phyloP scores from a whole-genome alignment of 2,113 vertebrate species.

The Pungitius pungitius region DNA sequence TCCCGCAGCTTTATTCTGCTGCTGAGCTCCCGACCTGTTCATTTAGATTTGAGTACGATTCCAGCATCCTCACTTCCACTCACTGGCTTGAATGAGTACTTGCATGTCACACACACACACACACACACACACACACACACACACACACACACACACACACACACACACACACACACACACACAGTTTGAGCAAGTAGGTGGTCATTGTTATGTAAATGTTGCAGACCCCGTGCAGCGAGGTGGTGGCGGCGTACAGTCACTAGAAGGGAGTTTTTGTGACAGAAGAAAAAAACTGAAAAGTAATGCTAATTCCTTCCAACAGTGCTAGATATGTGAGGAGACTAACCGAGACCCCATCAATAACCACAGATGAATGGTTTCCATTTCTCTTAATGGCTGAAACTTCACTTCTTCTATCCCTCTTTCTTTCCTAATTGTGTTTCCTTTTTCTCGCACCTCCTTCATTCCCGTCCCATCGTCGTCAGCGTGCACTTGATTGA shows the following conservation, averaged over 20 bases:
- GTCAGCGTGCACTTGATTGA: slow-evolving; percentile 22
- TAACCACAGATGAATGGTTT: slow-evolving; percentile 28
- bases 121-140: background rate
- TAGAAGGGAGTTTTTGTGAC: slow-evolving; percentile 26
- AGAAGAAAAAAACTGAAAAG: slow-evolving; percentile 3
- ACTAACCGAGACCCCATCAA: slow-evolving; percentile 45
- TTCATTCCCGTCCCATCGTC: slow-evolving; percentile 21
- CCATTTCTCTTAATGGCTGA: slow-evolving; percentile 23
- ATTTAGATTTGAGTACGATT: slow-evolving; percentile 30
- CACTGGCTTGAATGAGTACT: slow-evolving; percentile 11
- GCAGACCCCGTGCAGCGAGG: slow-evolving; percentile 63
- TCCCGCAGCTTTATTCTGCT: slow-evolving; percentile 3
- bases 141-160: slow-evolving; percentile 2
- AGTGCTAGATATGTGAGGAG: slow-evolving; percentile 45
- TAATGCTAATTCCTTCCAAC: slow-evolving; percentile 40
- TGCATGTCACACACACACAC: slow-evolving; percentile 1
- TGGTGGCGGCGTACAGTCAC: slow-evolving; percentile 45
- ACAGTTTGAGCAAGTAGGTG: slow-evolving; percentile 49
- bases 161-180: background rate
- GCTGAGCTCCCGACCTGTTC: slow-evolving; percentile 1
- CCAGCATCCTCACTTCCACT: slow-evolving; percentile 18
- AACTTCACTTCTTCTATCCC: slow-evolving; percentile 17
- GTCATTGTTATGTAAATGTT: slow-evolving; percentile 81
- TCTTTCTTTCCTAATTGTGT: slow-evolving; percentile 34
- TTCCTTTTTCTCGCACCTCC: slow-evolving; percentile 21